These are phyloP conservation scores for Nesidiocoris tenuis DNA, from an alignment of 2,888 invertebrate species.

Conservation along the genomic window DNA sequence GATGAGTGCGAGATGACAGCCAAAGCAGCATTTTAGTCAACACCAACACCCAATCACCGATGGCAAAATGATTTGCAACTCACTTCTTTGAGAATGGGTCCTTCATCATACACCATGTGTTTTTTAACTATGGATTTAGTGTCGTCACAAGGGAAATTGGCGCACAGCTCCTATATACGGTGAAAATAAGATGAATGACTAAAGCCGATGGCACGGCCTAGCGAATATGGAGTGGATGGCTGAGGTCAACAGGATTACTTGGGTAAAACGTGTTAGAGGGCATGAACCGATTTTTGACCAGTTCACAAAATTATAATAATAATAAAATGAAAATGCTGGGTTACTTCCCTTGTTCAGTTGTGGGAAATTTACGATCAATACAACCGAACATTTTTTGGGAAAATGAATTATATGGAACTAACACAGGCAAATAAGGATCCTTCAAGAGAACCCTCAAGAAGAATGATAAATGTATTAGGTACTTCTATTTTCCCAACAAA, in stretches of 20 bases:
- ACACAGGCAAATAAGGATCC: too few species aligned
- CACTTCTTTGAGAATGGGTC: constrained; percentile 33
- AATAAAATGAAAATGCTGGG: too few species aligned
- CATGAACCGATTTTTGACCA: too few species aligned
- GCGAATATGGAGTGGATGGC: background rate
- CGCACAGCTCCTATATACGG: constrained; percentile 38
- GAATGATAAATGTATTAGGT: too few species aligned
- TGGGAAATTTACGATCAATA: background rate
- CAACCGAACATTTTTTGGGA: background rate
- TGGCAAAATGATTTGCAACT: constrained; percentile 12
- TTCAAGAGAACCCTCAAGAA: too few species aligned
- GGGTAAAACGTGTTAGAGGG: too few species aligned
- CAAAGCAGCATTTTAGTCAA: background rate
- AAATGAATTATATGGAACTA: too few species aligned
- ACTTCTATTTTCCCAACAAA: too few species aligned
- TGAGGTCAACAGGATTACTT: too few species aligned
- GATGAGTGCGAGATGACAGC: background rate
- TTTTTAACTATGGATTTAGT: constrained; percentile 34
- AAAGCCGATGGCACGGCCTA: background rate
- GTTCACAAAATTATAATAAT: too few species aligned
- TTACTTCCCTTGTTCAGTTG: too few species aligned
- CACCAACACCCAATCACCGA: background rate
- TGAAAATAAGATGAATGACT: constrained; percentile 2
- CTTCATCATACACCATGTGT: constrained; percentile 39
- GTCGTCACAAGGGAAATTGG: constrained; percentile 36